Base-by-base conservation (phyloP, 2,888 invertebrate genomes). In the Aspidiotus destructor region DNA sequence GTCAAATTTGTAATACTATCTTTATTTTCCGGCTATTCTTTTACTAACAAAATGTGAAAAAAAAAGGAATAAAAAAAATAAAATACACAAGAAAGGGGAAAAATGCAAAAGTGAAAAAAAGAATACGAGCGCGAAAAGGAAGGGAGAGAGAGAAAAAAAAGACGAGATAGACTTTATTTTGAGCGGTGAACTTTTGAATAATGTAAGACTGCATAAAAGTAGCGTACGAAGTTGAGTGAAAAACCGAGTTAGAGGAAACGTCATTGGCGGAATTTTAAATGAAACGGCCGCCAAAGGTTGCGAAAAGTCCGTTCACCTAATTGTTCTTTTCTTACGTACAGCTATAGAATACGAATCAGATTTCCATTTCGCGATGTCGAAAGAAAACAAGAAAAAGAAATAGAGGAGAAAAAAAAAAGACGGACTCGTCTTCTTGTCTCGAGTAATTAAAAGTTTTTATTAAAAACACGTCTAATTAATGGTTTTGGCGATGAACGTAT, bases 171-270 rank as follows among this genome's bases (percentile, higher is more conserved):
- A 28, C 28, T 28, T 28, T 13, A 28, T 41, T 41, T 57, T 57
- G 58, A 65, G 42, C 55, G 57, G 65, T 58, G 65, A 65, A 65
- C 65, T 65, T 65, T 57, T 65, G 65, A 65, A 65, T 65, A 65
- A 65, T 65, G 65, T 65, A 65, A 55, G 65, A 65, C 65, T 65
- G 65, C 65, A 65, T 65, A 65, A 65, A 65, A 65, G 65, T 65
- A 65, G 65, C 65, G 41, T 55, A 65, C 28, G 44, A 65, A 65
- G 57, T 65, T 65, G 55, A 65, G 65, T 65, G 65, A 65, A 65
- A 65, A 65, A 65, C 55, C 55, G 65, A 65, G 65, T 65, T 65
- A 57, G 44, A 65, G 65, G 65, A 65, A 65, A 65, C 65, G 54
- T 65, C 65, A 65, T 44, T 65, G 55, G 54, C 57, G 65, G 65